Percentiles rank a stretch among this genome's conserved stretches.
Evolutionary conservation across 2,888 invertebrate genomes (phyloP).

Genomic region (Megaustenia siamemsis): DNA sequence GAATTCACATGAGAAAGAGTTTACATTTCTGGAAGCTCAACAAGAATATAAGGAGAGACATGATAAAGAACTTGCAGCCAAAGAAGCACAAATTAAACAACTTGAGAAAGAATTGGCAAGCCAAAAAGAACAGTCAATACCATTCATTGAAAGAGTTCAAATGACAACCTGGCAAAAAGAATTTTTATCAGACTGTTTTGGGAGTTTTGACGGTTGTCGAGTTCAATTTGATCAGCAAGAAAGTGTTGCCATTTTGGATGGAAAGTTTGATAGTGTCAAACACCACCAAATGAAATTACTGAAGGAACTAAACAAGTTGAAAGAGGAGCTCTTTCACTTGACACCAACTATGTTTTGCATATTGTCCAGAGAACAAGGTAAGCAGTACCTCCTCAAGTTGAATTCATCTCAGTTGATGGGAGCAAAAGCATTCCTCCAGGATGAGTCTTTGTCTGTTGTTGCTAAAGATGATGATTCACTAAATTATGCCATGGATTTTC

Average conservation of each 20-base stretch:
- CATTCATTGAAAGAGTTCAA: background rate
- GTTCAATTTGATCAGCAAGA: background rate
- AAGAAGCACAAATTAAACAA: slow-evolving; percentile 15
- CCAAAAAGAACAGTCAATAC: background rate
- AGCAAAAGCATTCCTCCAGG: slow-evolving; percentile 2
- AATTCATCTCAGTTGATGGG: background rate
- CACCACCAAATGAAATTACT: slow-evolving; percentile 9
- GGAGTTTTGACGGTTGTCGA: background rate
- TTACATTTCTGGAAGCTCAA: background rate
- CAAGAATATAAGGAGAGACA: background rate
- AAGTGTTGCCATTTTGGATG: background rate
- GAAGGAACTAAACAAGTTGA: slow-evolving; percentile 24
- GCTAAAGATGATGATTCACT: slow-evolving; percentile 10
- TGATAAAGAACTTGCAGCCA: background rate
- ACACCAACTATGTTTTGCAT: background rate
- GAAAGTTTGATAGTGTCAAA: background rate
- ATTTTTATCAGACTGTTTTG: slow-evolving; percentile 21
- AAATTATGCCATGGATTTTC: slow-evolving; percentile 13
- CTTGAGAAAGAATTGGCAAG: slow-evolving; percentile 21
- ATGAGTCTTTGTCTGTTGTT: background rate
- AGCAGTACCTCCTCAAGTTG: background rate
- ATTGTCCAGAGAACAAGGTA: slow-evolving; percentile 14
- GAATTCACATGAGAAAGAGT: background rate
- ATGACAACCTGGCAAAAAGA: background rate
- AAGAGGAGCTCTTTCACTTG: background rate